These are phyloP conservation scores for Nannospalax galili DNA, from an alignment of 2,113 vertebrate species.

Conservation along the genomic window DNA sequence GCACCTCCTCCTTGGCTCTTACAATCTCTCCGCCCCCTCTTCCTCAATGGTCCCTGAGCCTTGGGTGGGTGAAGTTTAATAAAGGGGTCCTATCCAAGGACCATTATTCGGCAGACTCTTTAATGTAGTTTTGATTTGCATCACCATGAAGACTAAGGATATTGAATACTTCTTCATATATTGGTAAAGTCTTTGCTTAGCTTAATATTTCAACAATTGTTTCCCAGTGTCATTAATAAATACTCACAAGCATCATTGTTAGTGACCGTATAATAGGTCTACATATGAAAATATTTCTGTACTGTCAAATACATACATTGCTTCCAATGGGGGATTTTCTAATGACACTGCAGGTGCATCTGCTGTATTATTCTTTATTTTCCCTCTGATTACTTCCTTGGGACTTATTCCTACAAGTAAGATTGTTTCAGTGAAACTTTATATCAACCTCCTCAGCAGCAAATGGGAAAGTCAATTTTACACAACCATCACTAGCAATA, in stretches of 20 bases:
- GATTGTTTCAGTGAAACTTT: conserved; percentile 6
- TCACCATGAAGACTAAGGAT: no score
- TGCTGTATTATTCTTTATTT: neutral
- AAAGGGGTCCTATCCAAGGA: no score
- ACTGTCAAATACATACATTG: neutral
- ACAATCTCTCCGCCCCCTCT: no score
- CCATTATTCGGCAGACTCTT: no score
- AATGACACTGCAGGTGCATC: neutral
- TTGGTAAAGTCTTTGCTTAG: no score
- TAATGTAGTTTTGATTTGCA: no score
- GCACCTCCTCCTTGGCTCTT: no score
- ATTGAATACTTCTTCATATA: no score
- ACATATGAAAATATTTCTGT: neutral
- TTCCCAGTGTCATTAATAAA: neutral
- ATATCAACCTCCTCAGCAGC: neutral
- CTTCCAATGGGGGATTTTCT: neutral
- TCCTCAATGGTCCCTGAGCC: no score
- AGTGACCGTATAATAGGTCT: neutral
- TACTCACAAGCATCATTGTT: neutral
- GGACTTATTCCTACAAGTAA: neutral
- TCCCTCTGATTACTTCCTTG: neutral
- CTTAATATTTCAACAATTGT: conserved; percentile 16
- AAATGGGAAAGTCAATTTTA: neutral
- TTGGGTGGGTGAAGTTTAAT: no score
- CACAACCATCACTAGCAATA: neutral